Evolutionary conservation across 1,140 invertebrate genomes (phyloP), one percentile per base, ranked within the genome.

Genomic region (Lucilia sericata): DNA sequence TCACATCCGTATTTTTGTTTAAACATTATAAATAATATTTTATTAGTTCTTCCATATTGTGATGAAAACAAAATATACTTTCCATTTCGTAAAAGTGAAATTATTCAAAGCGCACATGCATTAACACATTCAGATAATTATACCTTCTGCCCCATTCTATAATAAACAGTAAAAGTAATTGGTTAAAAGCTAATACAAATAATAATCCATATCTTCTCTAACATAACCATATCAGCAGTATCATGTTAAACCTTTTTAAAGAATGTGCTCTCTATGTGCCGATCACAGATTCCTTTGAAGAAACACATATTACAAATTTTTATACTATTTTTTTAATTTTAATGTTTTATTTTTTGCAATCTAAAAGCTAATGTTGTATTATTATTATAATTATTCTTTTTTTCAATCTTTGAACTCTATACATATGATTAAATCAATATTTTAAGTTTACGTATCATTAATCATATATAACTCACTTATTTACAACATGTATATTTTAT

Each of bases 21-120:
- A 14, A 55, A 5, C 51, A 12, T 17, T 8, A 70, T 70, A 0
- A 25, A 8, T 25, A 70, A 25, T 25, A 21, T 21, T 21, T 21
- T 70, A 70, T 70, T 70, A 9, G 65, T 70, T 70, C 65, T 70
- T 70, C 65, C 65, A 70, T 70, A 70, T 70, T 12, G 55, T 60
- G 55, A 60, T 60, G 13, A 60, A 60, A 17, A 60, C 14, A 17
- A 60, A 17, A 60, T 30, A 30, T 21, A 25, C 65, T 70, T 70
- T 70, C 21, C 19, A 70, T 12, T 19, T 10, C 1, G 21, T 70
- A 25, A 70, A 70, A 70, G 65, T 70, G 65, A 70, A 70, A 70
- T 25, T 70, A 25, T 70, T 70, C 21, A 5, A 13, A 17, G 4
- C 51, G 13, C 51, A 55, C 51, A 55, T 55, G 42, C 42, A 42